Percentiles rank a stretch among this genome's conserved stretches.
Conservation (phyloP, 23 tunicate species). For the Halocynthia aurantium region DNA sequence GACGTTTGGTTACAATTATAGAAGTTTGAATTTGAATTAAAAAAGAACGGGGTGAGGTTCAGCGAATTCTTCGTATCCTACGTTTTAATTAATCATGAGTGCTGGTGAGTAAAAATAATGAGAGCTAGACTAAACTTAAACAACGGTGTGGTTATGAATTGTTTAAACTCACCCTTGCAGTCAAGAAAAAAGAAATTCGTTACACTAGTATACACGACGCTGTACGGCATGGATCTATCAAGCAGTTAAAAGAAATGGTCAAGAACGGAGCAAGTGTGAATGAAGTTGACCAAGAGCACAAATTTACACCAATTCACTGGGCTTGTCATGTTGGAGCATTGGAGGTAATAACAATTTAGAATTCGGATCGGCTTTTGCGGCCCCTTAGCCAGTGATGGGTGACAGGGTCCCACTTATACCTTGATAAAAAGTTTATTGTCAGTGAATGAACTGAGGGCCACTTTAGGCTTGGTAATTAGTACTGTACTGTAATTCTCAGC, state of each 20-base stretch:
- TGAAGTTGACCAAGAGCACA: conserved; percentile 63
- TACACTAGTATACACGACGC: conserved; percentile 80
- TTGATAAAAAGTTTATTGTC: too few species aligned
- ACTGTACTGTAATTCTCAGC: too few species aligned
- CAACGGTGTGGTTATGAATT: too few species aligned
- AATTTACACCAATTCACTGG: conserved; percentile 81
- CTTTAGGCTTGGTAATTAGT: neutral
- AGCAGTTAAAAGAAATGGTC: conserved; percentile 60
- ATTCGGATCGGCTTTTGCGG: neutral
- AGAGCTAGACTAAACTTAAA: too few species aligned
- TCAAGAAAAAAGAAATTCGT: conserved; percentile 31
- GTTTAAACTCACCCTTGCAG: too few species aligned
- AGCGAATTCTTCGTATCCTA: too few species aligned
- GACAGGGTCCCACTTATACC: neutral
- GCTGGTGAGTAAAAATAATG: too few species aligned
- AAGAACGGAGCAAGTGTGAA: conserved; percentile 79
- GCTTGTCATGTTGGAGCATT: conserved; percentile 78
- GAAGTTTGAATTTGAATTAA: too few species aligned
- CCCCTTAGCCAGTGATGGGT: neutral
- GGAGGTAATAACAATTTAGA: conserved; percentile 31
- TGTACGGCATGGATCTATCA: conserved; percentile 53
- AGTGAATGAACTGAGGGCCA: too few species aligned
- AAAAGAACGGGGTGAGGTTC: too few species aligned
- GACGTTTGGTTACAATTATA: too few species aligned
- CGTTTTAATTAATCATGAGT: too few species aligned